phyloP scores from a whole-genome alignment of 2,888 invertebrate genomes.

The Hemaris fuciformis region DNA sequence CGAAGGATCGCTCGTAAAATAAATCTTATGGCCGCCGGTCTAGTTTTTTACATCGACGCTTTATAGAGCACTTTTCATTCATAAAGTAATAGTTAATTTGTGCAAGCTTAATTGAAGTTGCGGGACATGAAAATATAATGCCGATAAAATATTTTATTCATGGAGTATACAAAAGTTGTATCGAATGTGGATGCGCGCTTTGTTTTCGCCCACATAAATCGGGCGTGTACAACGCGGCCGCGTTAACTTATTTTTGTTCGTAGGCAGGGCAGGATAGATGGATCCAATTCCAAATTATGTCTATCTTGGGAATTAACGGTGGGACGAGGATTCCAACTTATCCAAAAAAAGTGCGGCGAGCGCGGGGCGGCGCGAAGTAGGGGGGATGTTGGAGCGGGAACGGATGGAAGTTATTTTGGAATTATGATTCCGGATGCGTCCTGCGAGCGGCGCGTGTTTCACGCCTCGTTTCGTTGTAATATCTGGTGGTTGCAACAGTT shows the following conservation, averaged over 20 bases:
- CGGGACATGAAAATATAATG: background rate
- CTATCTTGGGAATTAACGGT: slow-evolving; percentile 82
- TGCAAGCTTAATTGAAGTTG: background rate
- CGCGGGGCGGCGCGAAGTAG: slow-evolving; percentile 41
- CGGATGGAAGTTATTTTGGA: slow-evolving; percentile 78
- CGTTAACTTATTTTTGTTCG: slow-evolving; percentile 78
- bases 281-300: slow-evolving; percentile 83
- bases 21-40: slow-evolving; percentile 56
- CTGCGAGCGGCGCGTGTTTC: slow-evolving; percentile 72
- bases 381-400: slow-evolving; percentile 45
- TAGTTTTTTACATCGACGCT: slow-evolving; percentile 29
- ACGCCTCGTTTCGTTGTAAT: slow-evolving; percentile 75
- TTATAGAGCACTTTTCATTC: slow-evolving; percentile 11
- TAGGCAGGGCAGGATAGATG: slow-evolving; percentile 77
- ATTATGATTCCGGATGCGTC: slow-evolving; percentile 82
- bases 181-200: slow-evolving; percentile 46
- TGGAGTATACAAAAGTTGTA: slow-evolving; percentile 37
- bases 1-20: slow-evolving; percentile 76
- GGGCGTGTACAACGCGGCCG: slow-evolving; percentile 46
- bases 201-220: slow-evolving; percentile 74
- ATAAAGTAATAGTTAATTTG: background rate
- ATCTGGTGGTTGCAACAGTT: slow-evolving; percentile 65
- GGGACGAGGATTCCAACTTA: slow-evolving; percentile 79
- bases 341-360: slow-evolving; percentile 70
- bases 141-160: background rate